These are phyloP conservation scores for Lipophrys pholis DNA, from an alignment of 2,113 vertebrate species.

Conservation along the genomic window DNA sequence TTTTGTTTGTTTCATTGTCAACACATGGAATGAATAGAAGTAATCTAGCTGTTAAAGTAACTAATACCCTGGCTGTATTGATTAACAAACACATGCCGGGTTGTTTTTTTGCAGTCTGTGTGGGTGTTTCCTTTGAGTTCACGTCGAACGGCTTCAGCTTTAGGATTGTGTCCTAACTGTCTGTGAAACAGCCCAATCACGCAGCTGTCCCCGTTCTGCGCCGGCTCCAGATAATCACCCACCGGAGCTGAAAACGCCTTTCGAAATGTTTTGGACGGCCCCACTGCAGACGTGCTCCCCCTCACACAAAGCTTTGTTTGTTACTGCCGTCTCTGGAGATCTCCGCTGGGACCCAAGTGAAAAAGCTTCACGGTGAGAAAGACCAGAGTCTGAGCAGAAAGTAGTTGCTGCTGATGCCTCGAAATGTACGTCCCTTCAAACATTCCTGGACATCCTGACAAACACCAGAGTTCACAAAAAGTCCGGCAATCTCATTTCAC, in stretches of 20 bases:
- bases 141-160: neutral
- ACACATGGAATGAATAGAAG: too few relatives aligned
- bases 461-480: neutral
- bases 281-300: slow-evolving; percentile 15
- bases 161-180: slow-evolving; percentile 9
- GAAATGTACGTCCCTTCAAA: neutral
- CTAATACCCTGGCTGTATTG: too few relatives aligned
- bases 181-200: slow-evolving; percentile 12
- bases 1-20: too few relatives aligned
- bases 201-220: slow-evolving; percentile 37
- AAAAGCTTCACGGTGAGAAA: slow-evolving; percentile 8
- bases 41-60: too few relatives aligned
- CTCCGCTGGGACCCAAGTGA: slow-evolving; percentile 39
- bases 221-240: slow-evolving; percentile 29
- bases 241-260: slow-evolving; percentile 2
- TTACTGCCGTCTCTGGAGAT: slow-evolving; percentile 23
- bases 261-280: slow-evolving; percentile 14
- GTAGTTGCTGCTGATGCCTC: slow-evolving; percentile 1
- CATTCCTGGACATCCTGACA: neutral
- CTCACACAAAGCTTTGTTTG: slow-evolving; percentile 44
- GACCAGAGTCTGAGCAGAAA: slow-evolving; percentile 18
- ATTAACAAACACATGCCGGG: too few relatives aligned
- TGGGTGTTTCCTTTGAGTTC: neutral
- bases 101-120: neutral
- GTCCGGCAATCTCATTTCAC: too few relatives aligned